These are phyloP conservation scores for Pseudochaenichthys georgianus DNA, from an alignment of 2,797 vertebrate species.

Conservation along the genomic window DNA sequence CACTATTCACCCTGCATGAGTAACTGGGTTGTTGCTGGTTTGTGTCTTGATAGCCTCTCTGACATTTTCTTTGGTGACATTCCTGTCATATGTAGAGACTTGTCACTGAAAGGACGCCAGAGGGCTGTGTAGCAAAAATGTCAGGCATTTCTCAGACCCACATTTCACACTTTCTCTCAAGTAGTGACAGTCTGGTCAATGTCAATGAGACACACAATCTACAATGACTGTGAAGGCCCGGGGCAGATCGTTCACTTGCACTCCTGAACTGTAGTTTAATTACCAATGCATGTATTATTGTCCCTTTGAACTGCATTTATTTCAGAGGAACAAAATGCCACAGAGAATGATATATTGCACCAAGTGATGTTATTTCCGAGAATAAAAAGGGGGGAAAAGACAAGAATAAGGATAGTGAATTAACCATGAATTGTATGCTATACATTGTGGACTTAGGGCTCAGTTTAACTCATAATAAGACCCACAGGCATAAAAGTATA, in stretches of 20 bases:
- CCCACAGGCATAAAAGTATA: background rate
- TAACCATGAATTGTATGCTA: constrained; percentile 1
- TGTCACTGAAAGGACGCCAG: constrained; percentile 41
- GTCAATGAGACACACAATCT: constrained; percentile 15
- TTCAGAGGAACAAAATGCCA: constrained; percentile 11
- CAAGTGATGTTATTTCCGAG: constrained; percentile 12
- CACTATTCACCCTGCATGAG: background rate
- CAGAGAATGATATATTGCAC: constrained; percentile 7
- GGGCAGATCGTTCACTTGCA: constrained; percentile 5
- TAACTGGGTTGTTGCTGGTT: background rate
- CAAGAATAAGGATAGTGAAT: constrained; percentile 5
- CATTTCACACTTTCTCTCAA: constrained; percentile 45
- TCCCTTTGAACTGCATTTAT: constrained; percentile 8
- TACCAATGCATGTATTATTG: constrained; percentile 17
- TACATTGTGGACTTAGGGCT: background rate
- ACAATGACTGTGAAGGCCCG: constrained; percentile 12
- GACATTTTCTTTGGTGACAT: constrained; percentile 47
- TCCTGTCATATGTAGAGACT: constrained; percentile 64
- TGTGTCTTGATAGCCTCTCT: constrained; percentile 31
- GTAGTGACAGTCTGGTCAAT: constrained; percentile 32
- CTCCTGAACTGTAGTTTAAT: constrained; percentile 7
- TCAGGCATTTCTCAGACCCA: constrained; percentile 51
- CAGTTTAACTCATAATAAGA: constrained; percentile 2
- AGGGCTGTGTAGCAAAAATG: constrained; percentile 39
- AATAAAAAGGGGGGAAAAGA: constrained; percentile 2